These are phyloP conservation scores for Polydrusus pterygomalis DNA, from an alignment of 2,888 invertebrate species.

Conservation along the genomic window DNA sequence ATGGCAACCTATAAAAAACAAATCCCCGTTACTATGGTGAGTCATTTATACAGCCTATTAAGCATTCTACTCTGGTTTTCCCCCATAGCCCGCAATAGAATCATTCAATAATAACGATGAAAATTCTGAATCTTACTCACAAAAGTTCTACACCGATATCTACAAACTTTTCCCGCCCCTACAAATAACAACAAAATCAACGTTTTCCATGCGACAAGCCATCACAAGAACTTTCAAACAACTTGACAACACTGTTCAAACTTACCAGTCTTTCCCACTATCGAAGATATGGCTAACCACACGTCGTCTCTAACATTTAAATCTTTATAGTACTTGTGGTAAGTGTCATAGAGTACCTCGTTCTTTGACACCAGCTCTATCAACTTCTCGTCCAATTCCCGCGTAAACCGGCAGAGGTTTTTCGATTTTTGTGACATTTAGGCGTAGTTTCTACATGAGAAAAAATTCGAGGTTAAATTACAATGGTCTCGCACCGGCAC, in stretches of 20 bases:
- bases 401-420: slow-evolving; percentile 56
- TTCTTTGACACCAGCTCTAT: slow-evolving; percentile 57
- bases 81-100: no score
- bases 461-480: slow-evolving; percentile 38
- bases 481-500: slow-evolving; percentile 42
- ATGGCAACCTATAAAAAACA: no score
- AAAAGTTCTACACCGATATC: no score
- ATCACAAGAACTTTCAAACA: neutral
- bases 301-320: slow-evolving; percentile 55
- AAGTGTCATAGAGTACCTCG: slow-evolving; percentile 56
- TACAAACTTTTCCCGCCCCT: no score
- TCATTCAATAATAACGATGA: no score
- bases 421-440: slow-evolving; percentile 49
- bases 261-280: slow-evolving; percentile 57
- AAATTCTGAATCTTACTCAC: no score
- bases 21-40: no score
- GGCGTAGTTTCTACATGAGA: neutral
- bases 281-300: slow-evolving; percentile 57
- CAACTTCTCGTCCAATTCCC: slow-evolving; percentile 57
- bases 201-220: neutral
- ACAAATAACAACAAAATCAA: neutral
- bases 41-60: no score
- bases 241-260: slow-evolving; percentile 7
- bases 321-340: slow-evolving; percentile 57
- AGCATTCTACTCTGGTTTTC: no score